phyloP scores from a whole-genome alignment of 2,888 invertebrate genomes.

The Oscheius sp. region DNA sequence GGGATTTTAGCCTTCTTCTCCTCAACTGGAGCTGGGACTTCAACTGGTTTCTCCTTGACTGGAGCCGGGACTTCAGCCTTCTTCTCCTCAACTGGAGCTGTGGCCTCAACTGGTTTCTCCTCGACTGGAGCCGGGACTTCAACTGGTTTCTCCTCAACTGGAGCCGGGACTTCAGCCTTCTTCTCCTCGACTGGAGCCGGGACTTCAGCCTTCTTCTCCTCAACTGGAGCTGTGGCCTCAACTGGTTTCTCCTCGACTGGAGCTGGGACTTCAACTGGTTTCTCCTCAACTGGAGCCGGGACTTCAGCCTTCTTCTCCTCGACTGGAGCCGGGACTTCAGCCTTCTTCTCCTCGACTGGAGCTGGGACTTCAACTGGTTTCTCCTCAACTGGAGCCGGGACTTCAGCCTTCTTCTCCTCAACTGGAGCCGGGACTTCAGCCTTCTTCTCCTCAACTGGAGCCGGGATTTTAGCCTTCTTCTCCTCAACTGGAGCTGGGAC shows the following conservation, averaged over 20 bases:
- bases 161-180: not conserved
- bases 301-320: not conserved
- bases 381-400: not conserved
- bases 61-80: not conserved
- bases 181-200: not conserved
- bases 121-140: not conserved
- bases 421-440: not conserved
- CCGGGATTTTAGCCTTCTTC: not conserved
- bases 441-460: not conserved
- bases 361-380: not conserved
- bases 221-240: not conserved
- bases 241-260: not conserved
- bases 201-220: not conserved
- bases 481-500: not conserved
- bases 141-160: not conserved
- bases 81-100: not conserved
- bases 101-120: not conserved
- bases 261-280: not conserved
- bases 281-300: not conserved
- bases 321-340: not conserved
- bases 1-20: not conserved
- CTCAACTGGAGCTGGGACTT: not conserved
- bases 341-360: not conserved
- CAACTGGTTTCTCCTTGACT: not conserved
- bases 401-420: not conserved